Base-by-base conservation (phyloP, 1,140 invertebrate species). In the Saxidomus purpurata region DNA sequence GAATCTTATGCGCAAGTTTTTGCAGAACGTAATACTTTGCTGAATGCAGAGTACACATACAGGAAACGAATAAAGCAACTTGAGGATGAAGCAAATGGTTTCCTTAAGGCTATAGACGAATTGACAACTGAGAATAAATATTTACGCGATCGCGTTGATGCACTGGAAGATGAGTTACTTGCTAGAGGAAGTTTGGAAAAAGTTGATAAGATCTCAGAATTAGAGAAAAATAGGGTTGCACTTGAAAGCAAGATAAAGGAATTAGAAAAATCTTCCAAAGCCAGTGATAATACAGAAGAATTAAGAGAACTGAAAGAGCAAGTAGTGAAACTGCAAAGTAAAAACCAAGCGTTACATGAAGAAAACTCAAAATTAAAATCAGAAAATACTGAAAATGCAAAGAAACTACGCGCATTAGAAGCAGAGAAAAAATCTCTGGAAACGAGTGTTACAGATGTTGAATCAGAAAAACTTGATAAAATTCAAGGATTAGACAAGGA, bases 21-120 rank as follows among this genome's bases (percentile, higher is more conserved):
- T 40, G 90, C 88, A 38, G 92, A 92, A 76, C 77, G 92, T 8
- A 84, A 91, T 49, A 90, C 90, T 40, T 67, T 92, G 0, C 49
- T 91, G 1, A 90, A 91, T 4, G 92, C 92, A 11, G 92, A 92
- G 63, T 40, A 71, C 36, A 74, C 92, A 4, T 92, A 92, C 71
- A 91, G 76, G 79, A 90, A 89, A 61, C 81, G 92, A 40, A 92
- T 92, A 59, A 91, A 90, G 76, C 92, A 92, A 52, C 69, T 92
- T 2, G 92, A 92, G 55, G 90, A 91, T 61, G 92, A 92, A 80
- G 71, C 89, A 61, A 92, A 92, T 69, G 88, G 91, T 76, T 92
- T 92, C 59, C 63, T 92, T 47, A 88, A 80, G 63, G 90, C 90
- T 47, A 91, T 92, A 43, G 92, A 92, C 15, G 90, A 91, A 49